A percentile compares a stretch with the other conserved stretches of the same genome.
phyloP scores from a whole-genome alignment of 2,113 vertebrate species.

The Stictonetta naevosa region DNA sequence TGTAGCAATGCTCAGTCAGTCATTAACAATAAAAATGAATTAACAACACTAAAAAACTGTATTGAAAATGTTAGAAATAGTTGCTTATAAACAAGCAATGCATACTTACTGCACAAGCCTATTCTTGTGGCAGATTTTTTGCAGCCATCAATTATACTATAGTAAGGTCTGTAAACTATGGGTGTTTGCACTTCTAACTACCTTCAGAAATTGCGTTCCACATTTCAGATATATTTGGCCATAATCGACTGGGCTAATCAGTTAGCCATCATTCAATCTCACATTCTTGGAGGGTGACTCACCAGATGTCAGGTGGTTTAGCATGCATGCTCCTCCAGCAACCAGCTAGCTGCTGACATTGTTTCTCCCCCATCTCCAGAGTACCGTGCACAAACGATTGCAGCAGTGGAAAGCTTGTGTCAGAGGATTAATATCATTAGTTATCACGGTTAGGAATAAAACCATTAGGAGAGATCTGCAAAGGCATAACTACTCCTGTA shows the following conservation, averaged over 20 bases:
- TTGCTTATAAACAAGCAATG: not conserved
- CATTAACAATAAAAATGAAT: not conserved
- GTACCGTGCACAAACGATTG: not conserved
- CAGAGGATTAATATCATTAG: not conserved
- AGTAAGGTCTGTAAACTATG: not conserved
- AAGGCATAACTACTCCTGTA: not conserved
- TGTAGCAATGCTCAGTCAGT: not conserved
- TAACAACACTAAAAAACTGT: not conserved
- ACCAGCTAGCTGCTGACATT: not conserved
- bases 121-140: not conserved
- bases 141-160: not conserved
- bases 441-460: not conserved
- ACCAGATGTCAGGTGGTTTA: slow-evolving; percentile 45
- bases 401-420: not conserved
- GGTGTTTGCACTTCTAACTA: not conserved
- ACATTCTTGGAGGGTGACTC: slow-evolving; percentile 41
- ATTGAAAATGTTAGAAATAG: not conserved
- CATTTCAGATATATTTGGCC: not conserved
- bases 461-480: not conserved
- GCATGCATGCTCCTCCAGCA: not conserved
- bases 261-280: slow-evolving; percentile 31
- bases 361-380: not conserved
- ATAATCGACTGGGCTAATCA: not conserved
- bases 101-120: not conserved
- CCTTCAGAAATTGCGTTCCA: not conserved